phyloP scores from a whole-genome alignment of 35 echinoderm and acorn worm genomes.

The Lytechinus variegatus region DNA sequence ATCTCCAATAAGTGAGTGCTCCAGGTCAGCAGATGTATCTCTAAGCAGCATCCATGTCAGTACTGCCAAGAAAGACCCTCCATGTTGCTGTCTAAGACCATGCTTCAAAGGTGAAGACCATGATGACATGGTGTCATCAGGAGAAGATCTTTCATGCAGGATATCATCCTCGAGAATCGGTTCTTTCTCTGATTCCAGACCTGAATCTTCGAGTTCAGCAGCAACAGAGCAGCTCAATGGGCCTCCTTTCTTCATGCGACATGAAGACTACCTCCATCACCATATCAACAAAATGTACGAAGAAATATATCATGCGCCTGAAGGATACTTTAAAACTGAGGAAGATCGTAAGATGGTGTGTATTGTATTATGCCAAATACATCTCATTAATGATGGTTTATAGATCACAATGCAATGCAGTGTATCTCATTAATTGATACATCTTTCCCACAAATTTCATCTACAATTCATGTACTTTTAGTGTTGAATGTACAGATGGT shows the following conservation, averaged over 20 bases:
- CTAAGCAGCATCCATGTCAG: background rate
- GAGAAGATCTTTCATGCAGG: background rate
- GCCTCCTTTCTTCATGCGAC: slow-evolving; percentile 24
- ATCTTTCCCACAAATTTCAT: background rate
- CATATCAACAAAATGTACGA: slow-evolving; percentile 57
- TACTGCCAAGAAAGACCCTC: background rate
- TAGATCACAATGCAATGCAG: background rate
- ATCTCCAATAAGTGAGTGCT: background rate
- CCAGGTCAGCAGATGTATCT: background rate
- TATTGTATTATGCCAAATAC: background rate
- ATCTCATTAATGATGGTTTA: background rate
- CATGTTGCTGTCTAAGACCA: background rate
- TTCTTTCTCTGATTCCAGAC: background rate
- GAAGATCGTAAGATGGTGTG: slow-evolving; percentile 7
- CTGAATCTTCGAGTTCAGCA: background rate
- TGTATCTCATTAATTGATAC: background rate
- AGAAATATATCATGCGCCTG: slow-evolving; percentile 43
- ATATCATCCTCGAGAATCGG: background rate
- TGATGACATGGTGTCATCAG: background rate
- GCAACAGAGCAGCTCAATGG: background rate
- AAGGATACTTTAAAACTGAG: slow-evolving; percentile 45
- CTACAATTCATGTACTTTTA: background rate
- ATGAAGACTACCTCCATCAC: slow-evolving; percentile 69
- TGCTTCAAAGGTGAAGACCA: background rate
- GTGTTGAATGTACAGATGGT: background rate